phyloP scores from a whole-genome alignment of 2,797 vertebrate genomes.

The Phoebastria nigripes region DNA sequence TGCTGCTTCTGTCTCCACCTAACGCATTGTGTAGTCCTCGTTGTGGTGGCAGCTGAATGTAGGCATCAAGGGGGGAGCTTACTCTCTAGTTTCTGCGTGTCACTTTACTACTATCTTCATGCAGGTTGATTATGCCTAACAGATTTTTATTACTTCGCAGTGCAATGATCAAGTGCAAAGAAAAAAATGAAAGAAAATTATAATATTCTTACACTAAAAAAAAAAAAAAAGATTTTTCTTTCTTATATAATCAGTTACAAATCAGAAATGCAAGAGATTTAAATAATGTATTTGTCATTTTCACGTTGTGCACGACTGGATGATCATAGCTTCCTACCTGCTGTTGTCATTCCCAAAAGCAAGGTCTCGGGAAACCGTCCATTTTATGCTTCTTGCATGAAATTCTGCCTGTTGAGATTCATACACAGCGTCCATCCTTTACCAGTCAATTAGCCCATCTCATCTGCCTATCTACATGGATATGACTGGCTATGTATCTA shows the following conservation, averaged over 20 bases:
- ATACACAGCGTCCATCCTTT: not conserved
- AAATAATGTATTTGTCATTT: not conserved
- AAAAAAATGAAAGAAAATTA: not conserved
- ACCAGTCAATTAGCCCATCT: constrained; percentile 13
- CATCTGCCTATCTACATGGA: not conserved
- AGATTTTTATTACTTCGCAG: not conserved
- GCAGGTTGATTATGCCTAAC: not conserved
- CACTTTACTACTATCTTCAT: not conserved
- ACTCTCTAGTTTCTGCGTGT: not conserved
- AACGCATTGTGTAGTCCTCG: rapidly evolving
- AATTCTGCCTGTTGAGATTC: constrained; percentile 1
- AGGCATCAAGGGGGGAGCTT: not conserved
- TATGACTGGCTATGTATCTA: not conserved
- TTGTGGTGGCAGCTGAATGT: not conserved
- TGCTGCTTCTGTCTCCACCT: not conserved
- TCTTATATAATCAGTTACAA: not conserved
- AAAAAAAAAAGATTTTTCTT: not conserved
- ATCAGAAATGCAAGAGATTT: not conserved
- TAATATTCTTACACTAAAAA: not conserved
- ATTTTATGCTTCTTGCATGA: not conserved
- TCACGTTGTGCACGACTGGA: not conserved
- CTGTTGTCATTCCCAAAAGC: not conserved
- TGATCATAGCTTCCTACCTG: not conserved
- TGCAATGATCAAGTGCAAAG: not conserved
- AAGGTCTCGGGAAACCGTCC: not conserved